Percentiles rank a stretch among this genome's conserved stretches.
Conservation (phyloP, 2,797 vertebrate genomes). For the Pipistrellus pipistrellus region DNA sequence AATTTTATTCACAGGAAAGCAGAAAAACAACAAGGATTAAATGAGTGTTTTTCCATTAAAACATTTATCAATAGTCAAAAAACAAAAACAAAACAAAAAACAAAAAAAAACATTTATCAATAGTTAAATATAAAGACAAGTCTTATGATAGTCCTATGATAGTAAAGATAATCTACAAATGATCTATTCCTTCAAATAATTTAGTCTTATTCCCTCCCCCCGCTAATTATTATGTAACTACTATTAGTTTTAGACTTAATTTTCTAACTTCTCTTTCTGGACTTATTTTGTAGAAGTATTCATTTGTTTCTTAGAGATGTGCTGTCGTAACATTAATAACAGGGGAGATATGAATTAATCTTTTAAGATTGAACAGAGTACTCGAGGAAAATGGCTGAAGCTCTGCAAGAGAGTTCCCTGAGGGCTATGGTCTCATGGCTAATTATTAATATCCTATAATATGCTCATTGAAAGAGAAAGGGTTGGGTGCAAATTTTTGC, state of each 20-base stretch:
- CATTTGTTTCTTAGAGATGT: conserved; percentile 6
- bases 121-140: conserved; percentile 4
- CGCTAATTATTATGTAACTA: conserved; percentile 35
- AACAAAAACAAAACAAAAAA: conserved; percentile 33
- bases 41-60: background rate
- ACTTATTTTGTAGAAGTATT: conserved; percentile 30
- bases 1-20: conserved; percentile 49
- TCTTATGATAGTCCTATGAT: background rate
- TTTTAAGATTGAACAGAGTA: background rate
- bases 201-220: background rate
- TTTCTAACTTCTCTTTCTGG: conserved; percentile 45
- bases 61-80: background rate
- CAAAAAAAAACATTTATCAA: background rate
- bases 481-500: background rate
- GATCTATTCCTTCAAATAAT: conserved; percentile 22
- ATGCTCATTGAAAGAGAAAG: background rate
- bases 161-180: conserved; percentile 41
- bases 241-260: conserved; percentile 47
- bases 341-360: background rate
- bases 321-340: background rate
- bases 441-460: background rate
- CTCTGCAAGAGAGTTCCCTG: background rate
- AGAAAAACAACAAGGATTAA: conserved; percentile 34
- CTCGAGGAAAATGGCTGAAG: background rate
- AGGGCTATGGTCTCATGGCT: background rate